phyloP scores from a whole-genome alignment of 2,888 invertebrate genomes.

The Calameuta filiformis region DNA sequence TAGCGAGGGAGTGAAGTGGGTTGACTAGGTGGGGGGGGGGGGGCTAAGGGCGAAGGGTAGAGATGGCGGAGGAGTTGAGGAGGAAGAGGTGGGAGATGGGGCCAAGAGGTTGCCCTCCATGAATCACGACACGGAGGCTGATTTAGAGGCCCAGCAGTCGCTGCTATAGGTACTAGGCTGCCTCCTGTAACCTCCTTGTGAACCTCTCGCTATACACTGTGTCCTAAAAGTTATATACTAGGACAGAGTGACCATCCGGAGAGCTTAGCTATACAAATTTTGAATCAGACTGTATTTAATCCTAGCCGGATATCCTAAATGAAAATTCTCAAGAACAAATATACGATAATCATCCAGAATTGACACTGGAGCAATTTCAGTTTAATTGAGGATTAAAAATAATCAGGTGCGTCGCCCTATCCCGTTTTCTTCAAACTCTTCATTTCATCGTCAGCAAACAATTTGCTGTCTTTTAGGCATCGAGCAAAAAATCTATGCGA shows the following conservation, averaged over 20 bases:
- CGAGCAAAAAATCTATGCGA: neutral
- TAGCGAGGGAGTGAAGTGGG: slow-evolving; percentile 1
- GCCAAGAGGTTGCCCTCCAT: slow-evolving; percentile 63
- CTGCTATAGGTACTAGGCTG: slow-evolving; percentile 57
- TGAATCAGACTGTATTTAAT: neutral
- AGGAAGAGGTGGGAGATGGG: slow-evolving; percentile 30
- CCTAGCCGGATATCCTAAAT: neutral
- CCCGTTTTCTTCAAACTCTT: neutral
- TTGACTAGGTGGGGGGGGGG: neutral
- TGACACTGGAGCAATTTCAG: neutral
- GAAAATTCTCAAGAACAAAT: neutral
- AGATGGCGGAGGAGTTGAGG: slow-evolving; percentile 28
- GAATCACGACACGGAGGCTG: slow-evolving; percentile 65
- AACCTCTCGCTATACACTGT: slow-evolving; percentile 47
- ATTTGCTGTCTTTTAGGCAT: neutral
- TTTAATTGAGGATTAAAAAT: neutral
- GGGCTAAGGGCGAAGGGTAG: slow-evolving; percentile 15
- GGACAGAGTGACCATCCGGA: neutral
- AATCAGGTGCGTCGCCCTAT: neutral
- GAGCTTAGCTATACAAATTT: neutral
- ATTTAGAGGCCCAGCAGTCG: slow-evolving; percentile 64
- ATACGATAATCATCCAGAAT: neutral
- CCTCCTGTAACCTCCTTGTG: slow-evolving; percentile 52
- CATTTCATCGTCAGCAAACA: neutral
- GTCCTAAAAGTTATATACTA: slow-evolving; percentile 30